Evolutionary conservation across 2,888 invertebrate genomes (phyloP), one percentile per base, ranked within the genome.

Genomic region (Drosophila vallismaia): DNA sequence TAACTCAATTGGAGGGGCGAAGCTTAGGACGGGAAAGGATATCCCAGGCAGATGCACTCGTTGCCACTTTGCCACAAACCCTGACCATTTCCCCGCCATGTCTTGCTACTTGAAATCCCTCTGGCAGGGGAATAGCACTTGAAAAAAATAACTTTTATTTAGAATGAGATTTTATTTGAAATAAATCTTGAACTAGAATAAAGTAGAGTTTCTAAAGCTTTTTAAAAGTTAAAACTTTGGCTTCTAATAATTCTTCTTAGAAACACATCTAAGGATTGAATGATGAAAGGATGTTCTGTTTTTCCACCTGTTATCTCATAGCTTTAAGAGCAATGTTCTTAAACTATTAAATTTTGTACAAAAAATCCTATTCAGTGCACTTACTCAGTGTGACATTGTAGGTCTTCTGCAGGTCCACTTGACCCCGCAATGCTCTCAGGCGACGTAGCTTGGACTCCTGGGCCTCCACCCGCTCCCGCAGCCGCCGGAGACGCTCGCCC

Each of bases 361-460:
- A n/a, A 53, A 29, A 29, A n/a, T 36, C 26, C 49, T n/a, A 10
- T 14, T n/a, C 2, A 31, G 9, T 24, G 60, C 91, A 96, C 97
- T 96, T 92, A 97, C 97, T 97, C 91, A 97, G 94, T 86, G 96
- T 96, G 88, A 96, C 95, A 93, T 97, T 97, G 92, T 95, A 96
- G 92, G 96, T 96, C 92, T 97, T 96, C 92, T 97, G 97, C 89
- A 97, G 95, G 92, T 98, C 97, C 88, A 97, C 97, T 93, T 98
- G 98, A 71, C 98, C 98, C 79, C 98, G 94, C 89, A 98, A 94
- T 81, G 98, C 97, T 89, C 98, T 93, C 91, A 99, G 93, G 91
- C 97, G 95, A 86, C 97, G 94, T 91, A 98, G 93, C 92, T 98
- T 98, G 91, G 97, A 94, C 93, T 98, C 98, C 92, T 98, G 98